phyloP scores from a whole-genome alignment of 2,888 invertebrate species.

The Thymelicus lineola region DNA sequence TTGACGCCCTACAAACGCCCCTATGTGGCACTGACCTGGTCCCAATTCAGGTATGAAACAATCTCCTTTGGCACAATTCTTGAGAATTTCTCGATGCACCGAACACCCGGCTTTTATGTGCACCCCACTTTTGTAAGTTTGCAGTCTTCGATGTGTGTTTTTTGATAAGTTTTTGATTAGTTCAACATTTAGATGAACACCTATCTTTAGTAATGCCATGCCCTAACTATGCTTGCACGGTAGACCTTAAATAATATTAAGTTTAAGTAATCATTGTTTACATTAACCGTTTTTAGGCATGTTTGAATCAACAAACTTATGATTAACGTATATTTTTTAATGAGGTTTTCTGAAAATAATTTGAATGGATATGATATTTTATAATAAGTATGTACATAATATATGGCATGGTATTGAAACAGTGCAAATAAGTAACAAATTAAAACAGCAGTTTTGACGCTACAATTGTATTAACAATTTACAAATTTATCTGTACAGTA shows the following conservation, averaged over 20 bases:
- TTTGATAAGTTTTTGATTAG: not conserved
- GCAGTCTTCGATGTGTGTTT: slow-evolving; percentile 59
- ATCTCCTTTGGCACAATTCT: slow-evolving; percentile 70
- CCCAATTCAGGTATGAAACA: slow-evolving; percentile 82
- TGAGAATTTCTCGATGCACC: slow-evolving; percentile 73
- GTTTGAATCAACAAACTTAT: slow-evolving; percentile 4
- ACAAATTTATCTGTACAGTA: slow-evolving; percentile 15
- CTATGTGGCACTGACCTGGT: slow-evolving; percentile 81
- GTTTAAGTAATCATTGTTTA: slow-evolving; percentile 27
- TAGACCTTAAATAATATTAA: slow-evolving; percentile 50
- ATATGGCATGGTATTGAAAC: slow-evolving; percentile 39
- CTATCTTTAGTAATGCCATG: slow-evolving; percentile 25
- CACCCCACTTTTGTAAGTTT: slow-evolving; percentile 60
- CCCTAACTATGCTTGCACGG: slow-evolving; percentile 60
- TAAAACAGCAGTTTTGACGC: slow-evolving; percentile 28
- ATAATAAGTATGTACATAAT: slow-evolving; percentile 31
- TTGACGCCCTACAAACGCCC: slow-evolving; percentile 81
- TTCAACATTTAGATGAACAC: slow-evolving; percentile 13
- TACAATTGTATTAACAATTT: slow-evolving; percentile 29
- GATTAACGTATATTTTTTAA: slow-evolving; percentile 16
- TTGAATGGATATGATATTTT: slow-evolving; percentile 31
- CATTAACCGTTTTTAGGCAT: slow-evolving; percentile 17
- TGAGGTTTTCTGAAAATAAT: slow-evolving; percentile 13
- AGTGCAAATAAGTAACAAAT: slow-evolving; percentile 29
- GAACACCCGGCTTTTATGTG: slow-evolving; percentile 78